phyloP scores from a whole-genome alignment of 2,113 vertebrate genomes.

The Irena cyanogastra region DNA sequence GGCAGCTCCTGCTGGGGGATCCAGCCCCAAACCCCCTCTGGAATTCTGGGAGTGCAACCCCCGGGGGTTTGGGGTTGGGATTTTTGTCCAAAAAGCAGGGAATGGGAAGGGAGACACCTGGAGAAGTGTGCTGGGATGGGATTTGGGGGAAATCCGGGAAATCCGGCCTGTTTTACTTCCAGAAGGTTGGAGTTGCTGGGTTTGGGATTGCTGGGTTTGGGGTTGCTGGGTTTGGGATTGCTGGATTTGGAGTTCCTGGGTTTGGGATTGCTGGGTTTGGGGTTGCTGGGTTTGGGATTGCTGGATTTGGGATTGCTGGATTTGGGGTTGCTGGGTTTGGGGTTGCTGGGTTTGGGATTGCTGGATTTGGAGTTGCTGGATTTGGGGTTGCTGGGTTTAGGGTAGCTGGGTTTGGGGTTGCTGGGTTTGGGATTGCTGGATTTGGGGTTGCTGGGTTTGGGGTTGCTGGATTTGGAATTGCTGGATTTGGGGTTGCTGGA shows the following conservation, averaged over 20 bases:
- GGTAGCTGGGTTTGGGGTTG: neutral
- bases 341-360: too few species aligned
- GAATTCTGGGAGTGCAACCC: fast-evolving
- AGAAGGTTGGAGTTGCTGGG: neutral
- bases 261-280: neutral
- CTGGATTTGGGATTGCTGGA: too few species aligned
- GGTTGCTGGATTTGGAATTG: neutral
- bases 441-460: neutral
- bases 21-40: neutral
- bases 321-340: neutral
- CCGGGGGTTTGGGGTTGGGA: fast-evolving
- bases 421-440: neutral
- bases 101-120: neutral
- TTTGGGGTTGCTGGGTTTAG: neutral
- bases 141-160: fast-evolving
- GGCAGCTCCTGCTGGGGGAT: neutral
- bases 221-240: neutral
- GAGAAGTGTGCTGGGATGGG: neutral
- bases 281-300: neutral
- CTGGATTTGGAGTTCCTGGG: neutral
- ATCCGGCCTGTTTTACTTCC: fast-evolving
- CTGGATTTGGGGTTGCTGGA: too few species aligned
- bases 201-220: neutral
- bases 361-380: neutral
- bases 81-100: neutral